A percentile compares a stretch with the other conserved stretches of the same genome.
phyloP scores from a whole-genome alignment of 2,113 vertebrate genomes.

The Mesembrinibis cayennensis region DNA sequence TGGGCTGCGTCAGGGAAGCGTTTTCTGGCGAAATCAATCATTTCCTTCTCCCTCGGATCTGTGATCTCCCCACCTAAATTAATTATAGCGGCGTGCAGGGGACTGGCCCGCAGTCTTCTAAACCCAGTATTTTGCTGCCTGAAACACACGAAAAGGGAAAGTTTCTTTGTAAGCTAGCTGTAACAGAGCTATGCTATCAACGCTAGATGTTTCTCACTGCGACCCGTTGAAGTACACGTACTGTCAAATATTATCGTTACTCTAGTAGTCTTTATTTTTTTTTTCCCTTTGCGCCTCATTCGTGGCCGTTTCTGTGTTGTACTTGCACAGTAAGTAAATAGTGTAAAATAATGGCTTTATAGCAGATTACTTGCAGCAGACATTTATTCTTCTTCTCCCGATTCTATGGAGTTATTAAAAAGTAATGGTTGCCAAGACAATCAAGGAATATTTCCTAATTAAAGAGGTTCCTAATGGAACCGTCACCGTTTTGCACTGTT shows the following conservation, averaged over 20 bases:
- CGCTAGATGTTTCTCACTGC: neutral
- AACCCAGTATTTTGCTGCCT: neutral
- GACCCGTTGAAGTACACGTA: neutral
- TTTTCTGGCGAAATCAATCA: neutral
- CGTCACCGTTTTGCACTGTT: neutral
- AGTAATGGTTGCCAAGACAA: neutral
- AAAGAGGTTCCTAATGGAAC: neutral
- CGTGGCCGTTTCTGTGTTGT: neutral
- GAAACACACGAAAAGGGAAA: neutral
- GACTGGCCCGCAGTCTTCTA: neutral
- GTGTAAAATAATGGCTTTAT: constrained; percentile 59
- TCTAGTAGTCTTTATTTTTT: neutral
- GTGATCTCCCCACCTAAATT: neutral
- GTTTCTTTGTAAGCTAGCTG: neutral
- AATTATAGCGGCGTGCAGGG: neutral
- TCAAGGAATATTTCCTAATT: constrained; percentile 2
- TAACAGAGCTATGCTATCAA: neutral
- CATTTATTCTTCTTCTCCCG: constrained; percentile 49
- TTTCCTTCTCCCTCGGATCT: neutral
- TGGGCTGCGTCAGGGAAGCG: neutral
- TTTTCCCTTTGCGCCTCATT: neutral
- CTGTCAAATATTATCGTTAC: neutral
- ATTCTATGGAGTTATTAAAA: constrained; percentile 58
- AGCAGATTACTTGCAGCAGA: constrained; percentile 46
- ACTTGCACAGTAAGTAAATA: too few species aligned